Base-by-base conservation (phyloP, 2,797 vertebrate species). In the Morus bassanus region DNA sequence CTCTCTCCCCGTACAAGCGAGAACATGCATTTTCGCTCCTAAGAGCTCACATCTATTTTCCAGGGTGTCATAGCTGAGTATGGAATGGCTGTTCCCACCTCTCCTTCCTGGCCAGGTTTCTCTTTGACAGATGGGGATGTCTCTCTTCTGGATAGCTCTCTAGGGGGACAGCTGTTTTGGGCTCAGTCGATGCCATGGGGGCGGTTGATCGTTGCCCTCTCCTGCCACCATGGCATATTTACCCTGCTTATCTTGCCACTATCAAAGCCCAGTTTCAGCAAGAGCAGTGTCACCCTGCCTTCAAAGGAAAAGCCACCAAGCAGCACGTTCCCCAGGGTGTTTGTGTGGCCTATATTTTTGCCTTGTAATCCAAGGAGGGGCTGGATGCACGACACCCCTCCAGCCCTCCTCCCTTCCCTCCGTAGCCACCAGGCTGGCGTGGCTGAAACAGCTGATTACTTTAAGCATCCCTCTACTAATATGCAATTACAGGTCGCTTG, bases 231-330 rank as follows among this genome's bases (percentile, higher is more conserved):
- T 14, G 5, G 9, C 4, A 5, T 96, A 41, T 97, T 97, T 92
- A 27, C 90, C 39, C 83, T 88, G 14, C 95, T 97, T 97, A 97
- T 97, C 97, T 88, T 0, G 25, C n/a, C 24, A 0, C 84, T 92
- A 17, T 91, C 93, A 5, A 4, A 6, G 35, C 78, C 76, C 8
- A 5, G 65, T 39, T 85, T 22, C 64, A 19, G 81, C 74, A 1
- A 24, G 88, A 95, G 85, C 96, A 11, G 92, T 95, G 97, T 97
- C 96, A 96, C 96, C 91, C 82, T 92, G 93, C 85, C 93, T 97
- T 72, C 96, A 73, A 39, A 92, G 93, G 54, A 10, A 53, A 67
- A 53, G 76, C 81, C 96, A 68, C 75, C 69, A 7, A 24, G 31
- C 91, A 22, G 78, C 24, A 2, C 33, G 1, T 88, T 92, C 75